Evolutionary conservation across 2,888 invertebrate genomes (phyloP).

Genomic region (Keiferia lycopersicella): DNA sequence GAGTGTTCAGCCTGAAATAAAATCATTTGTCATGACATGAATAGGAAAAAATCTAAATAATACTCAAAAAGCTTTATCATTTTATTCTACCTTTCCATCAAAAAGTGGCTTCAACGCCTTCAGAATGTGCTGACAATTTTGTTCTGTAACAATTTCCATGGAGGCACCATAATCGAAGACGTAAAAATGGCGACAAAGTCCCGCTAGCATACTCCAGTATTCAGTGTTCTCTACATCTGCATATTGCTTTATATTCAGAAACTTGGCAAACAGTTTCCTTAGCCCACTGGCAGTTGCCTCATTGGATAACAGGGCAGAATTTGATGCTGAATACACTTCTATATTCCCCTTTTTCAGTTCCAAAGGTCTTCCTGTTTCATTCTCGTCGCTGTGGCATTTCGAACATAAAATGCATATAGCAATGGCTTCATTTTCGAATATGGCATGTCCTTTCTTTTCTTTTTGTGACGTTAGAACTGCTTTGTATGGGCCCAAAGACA

Average conservation of each 20-base stretch:
- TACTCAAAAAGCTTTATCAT: background rate
- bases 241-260: conserved; percentile 63
- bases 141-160: conserved; percentile 52
- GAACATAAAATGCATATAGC: conserved; percentile 55
- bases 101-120: conserved; percentile 56
- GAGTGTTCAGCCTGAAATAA: conserved; percentile 50
- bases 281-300: conserved; percentile 49
- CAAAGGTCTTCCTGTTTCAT: conserved; percentile 23
- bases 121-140: conserved; percentile 56
- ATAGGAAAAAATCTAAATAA: background rate
- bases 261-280: conserved; percentile 59
- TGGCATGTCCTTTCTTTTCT: conserved; percentile 46
- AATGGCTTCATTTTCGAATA: conserved; percentile 50
- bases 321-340: conserved; percentile 47
- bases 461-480: conserved; percentile 42
- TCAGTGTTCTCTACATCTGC: conserved; percentile 47
- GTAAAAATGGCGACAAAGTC: conserved; percentile 64
- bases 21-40: conserved; percentile 2
- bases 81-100: conserved; percentile 36
- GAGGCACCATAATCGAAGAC: conserved; percentile 60
- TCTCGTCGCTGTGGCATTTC: conserved; percentile 54
- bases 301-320: conserved; percentile 43
- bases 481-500: conserved; percentile 56
- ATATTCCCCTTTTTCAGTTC: conserved; percentile 27
- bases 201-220: conserved; percentile 57